A percentile compares a stretch with the other conserved stretches of the same genome.
Conservation (phyloP, 2,888 invertebrate species). For the Troides helena region DNA sequence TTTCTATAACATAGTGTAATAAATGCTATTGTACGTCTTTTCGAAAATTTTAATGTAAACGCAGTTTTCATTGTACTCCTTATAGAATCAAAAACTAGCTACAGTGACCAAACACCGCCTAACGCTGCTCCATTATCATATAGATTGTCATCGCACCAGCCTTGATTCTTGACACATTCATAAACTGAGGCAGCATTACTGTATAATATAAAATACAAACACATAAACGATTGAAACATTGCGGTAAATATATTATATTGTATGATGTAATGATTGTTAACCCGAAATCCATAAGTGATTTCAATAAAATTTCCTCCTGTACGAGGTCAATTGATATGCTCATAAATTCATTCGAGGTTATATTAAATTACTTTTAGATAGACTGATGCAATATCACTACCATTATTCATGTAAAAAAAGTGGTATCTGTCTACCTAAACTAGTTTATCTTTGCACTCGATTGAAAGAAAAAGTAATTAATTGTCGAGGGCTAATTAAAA, state of each 20-base stretch:
- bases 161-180: background rate
- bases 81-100: constrained; percentile 10
- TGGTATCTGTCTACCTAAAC: constrained; percentile 47
- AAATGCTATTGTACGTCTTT: constrained; percentile 55
- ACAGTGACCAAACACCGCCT: constrained; percentile 1
- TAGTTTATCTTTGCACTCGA: constrained; percentile 57
- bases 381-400: constrained; percentile 51
- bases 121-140: background rate
- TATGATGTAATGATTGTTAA: constrained; percentile 7
- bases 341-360: constrained; percentile 62
- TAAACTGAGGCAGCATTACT: constrained; percentile 3
- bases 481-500: constrained; percentile 55
- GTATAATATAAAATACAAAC: background rate
- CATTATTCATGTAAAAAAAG: constrained; percentile 27
- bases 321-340: constrained; percentile 45
- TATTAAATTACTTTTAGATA: constrained; percentile 56
- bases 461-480: constrained; percentile 56
- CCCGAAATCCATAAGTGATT: constrained; percentile 24
- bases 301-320: constrained; percentile 36
- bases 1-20: constrained; percentile 63
- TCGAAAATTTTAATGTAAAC: constrained; percentile 14
- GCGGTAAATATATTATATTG: constrained; percentile 18
- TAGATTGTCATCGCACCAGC: constrained; percentile 7
- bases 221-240: background rate
- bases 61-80: constrained; percentile 28